Base-by-base conservation (phyloP, 2,113 vertebrate genomes). In the Triplophysa tibetana region DNA sequence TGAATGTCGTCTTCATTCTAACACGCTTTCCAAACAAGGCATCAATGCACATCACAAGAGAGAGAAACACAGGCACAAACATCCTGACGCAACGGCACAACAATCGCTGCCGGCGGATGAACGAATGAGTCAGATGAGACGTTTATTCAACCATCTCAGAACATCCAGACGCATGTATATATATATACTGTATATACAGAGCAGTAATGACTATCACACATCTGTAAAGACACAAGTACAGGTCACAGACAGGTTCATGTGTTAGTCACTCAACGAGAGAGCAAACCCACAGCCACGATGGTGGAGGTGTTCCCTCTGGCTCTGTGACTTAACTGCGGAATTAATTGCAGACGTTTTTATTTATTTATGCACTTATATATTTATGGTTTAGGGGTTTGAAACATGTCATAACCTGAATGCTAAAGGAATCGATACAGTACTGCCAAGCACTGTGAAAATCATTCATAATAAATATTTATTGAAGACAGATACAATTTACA, bases 161-260 rank as follows among this genome's bases (percentile, higher is more conserved):
- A 75, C 58, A 12, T 75, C 38, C 26, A 26, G 72, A 63, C 41
- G 19, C 70, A 56, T 41, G 6, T 38, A 29, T 29, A 29, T 29
- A 56, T 41, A 7, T 38, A 38, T 38, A 38, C 33, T 4, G 4
- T 29, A 29, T 29, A 29, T 54, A 73, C 69, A 38, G 33, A 7
- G 3, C 2, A 10, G 33, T 41, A 72, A 41, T n/a, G 19, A 72
- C 29, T 58, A 14, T 58, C 13, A 60, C 54, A 43, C 33, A 60
- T 68, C n/a, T 9, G 12, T 8, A 68, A 23, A 48, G 41, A 68
- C 54, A 60, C 29, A 73, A n/a, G 14, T 5, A 65, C 62, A 65
- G 75, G 75, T 77, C 75, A 77, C 19, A 65, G 75, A 65, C 75
- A 65, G 75, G 45, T 65, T 52, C 45, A 65, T 77, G 75, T 17